Conservation (phyloP, 1,140 invertebrate species). For the Dryas iulia region DNA sequence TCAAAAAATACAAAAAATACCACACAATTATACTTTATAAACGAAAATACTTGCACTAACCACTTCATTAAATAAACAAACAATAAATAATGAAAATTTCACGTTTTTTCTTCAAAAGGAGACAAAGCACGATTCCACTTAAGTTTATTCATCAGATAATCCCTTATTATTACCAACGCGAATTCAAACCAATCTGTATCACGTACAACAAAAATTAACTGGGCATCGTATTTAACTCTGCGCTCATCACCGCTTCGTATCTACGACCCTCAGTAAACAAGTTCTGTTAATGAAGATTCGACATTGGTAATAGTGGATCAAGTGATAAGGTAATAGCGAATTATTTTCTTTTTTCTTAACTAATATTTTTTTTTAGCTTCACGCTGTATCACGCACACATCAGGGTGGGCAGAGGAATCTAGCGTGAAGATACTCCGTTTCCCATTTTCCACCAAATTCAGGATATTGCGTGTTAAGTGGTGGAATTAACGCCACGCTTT, state of each 20-base stretch:
- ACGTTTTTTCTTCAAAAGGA: neutral
- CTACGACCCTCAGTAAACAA: conserved; percentile 51
- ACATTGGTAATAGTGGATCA: conserved; percentile 43
- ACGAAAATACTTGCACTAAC: neutral
- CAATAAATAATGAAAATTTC: neutral
- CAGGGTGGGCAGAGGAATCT: too few relatives aligned
- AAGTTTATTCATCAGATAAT: conserved; percentile 3
- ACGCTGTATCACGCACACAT: too few relatives aligned
- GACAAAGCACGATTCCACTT: neutral
- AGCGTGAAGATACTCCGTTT: too few relatives aligned
- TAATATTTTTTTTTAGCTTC: too few relatives aligned
- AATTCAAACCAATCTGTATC: conserved; percentile 2
- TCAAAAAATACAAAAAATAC: too few relatives aligned
- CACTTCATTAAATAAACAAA: neutral
- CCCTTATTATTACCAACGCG: neutral
- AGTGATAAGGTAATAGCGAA: conserved; percentile 14
- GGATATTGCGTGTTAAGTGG: too few relatives aligned
- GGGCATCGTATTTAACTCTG: conserved; percentile 40
- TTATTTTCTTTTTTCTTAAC: too few relatives aligned
- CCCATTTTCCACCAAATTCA: too few relatives aligned
- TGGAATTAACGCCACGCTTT: too few relatives aligned
- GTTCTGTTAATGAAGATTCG: conserved; percentile 57
- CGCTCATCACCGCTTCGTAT: conserved; percentile 34
- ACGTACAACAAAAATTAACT: conserved; percentile 30
- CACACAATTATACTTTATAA: too few relatives aligned